phyloP scores from a whole-genome alignment of 2,888 invertebrate genomes.

The Lasioglossum lativentre region DNA sequence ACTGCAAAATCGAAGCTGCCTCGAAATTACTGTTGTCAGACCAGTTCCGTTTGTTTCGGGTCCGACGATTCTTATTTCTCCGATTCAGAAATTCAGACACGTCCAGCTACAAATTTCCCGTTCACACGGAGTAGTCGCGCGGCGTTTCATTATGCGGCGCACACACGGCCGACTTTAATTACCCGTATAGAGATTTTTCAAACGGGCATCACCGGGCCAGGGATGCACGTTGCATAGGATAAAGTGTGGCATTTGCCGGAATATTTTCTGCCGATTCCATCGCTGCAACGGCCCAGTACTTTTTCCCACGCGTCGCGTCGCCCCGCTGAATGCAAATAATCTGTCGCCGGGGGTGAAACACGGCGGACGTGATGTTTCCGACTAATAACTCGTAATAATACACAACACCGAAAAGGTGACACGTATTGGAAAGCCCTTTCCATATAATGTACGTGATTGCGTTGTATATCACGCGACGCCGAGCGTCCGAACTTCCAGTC shows the following conservation, averaged over 20 bases:
- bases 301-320: not conserved
- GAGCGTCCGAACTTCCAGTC: not conserved
- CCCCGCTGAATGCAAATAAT: slow-evolving; percentile 50
- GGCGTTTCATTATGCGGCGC: slow-evolving; percentile 16
- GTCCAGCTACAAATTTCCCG: not conserved
- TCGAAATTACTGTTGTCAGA: not conserved
- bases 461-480: slow-evolving; percentile 17
- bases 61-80: not conserved
- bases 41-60: not conserved
- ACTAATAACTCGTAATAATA: slow-evolving; percentile 59
- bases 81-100: slow-evolving; percentile 37
- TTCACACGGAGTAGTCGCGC: not conserved
- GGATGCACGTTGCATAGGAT: slow-evolving; percentile 9
- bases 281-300: slow-evolving; percentile 19
- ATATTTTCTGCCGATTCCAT: slow-evolving; percentile 45
- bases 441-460: slow-evolving; percentile 43
- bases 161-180: slow-evolving; percentile 39
- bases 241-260: slow-evolving; percentile 22
- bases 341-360: slow-evolving; percentile 20
- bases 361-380: slow-evolving; percentile 45
- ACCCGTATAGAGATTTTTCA: slow-evolving; percentile 51
- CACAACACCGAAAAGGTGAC: slow-evolving; percentile 42
- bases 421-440: slow-evolving; percentile 41
- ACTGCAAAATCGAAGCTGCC: not conserved
- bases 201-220: slow-evolving; percentile 17